Evolutionary conservation across 23 tunicate species (phyloP).

Genomic region (Ascidia mentula): DNA sequence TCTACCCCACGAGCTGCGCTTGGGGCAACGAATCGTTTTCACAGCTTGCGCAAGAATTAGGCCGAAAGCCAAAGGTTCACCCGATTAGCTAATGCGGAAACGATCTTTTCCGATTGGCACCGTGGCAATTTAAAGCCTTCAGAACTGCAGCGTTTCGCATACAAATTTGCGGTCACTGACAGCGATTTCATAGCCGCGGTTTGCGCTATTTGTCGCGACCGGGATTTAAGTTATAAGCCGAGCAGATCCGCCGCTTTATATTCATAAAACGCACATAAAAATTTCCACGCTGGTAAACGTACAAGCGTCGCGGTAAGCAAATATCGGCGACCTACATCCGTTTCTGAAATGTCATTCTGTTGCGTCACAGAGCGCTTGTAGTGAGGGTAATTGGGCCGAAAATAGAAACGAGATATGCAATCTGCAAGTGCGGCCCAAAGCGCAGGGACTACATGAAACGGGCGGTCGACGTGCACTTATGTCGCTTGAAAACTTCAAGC

Average conservation of each 20-base stretch:
- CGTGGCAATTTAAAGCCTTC: not conserved
- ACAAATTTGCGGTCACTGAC: not conserved
- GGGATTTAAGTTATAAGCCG: no score
- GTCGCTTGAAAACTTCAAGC: not conserved
- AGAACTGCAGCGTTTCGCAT: not conserved
- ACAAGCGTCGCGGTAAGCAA: not conserved
- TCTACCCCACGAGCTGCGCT: not conserved
- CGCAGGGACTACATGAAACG: not conserved
- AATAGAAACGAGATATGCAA: constrained; percentile 2
- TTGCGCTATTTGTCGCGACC: no score
- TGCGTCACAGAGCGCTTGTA: not conserved
- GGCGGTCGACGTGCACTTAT: not conserved
- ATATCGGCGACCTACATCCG: not conserved
- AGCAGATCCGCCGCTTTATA: no score
- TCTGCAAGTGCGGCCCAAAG: not conserved
- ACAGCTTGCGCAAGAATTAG: not conserved
- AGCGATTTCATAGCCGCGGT: not conserved
- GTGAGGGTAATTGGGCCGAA: constrained; percentile 5
- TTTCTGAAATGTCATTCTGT: constrained; percentile 2
- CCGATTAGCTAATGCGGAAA: not conserved
- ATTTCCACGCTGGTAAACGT: not conserved
- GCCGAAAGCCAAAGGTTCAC: not conserved
- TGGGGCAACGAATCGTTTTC: constrained; percentile 3
- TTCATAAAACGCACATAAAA: no score
- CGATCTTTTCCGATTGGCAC: not conserved